These are phyloP conservation scores for Gonioctena quinquepunctata DNA, from an alignment of 1,140 invertebrate genomes.

Conservation along the genomic window DNA sequence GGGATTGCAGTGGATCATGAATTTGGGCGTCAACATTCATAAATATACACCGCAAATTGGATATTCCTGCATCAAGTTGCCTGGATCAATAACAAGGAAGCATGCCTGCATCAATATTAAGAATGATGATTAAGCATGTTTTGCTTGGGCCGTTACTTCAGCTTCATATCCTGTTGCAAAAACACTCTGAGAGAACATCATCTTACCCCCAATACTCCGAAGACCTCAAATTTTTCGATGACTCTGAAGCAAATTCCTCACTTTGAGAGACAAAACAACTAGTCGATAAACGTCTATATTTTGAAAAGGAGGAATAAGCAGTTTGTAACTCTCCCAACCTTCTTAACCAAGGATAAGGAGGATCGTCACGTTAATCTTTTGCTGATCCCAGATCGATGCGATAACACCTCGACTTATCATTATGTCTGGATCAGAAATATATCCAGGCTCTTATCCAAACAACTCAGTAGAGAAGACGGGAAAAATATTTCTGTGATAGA, in stretches of 20 bases:
- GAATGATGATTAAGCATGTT: slow-evolving; percentile 33
- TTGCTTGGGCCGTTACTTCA: slow-evolving; percentile 30
- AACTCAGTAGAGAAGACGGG: slow-evolving; percentile 19
- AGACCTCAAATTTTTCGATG: neutral
- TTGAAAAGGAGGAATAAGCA: slow-evolving; percentile 16
- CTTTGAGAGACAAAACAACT: slow-evolving; percentile 28
- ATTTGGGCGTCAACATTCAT: slow-evolving; percentile 23
- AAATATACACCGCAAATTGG: neutral
- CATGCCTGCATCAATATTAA: slow-evolving; percentile 23
- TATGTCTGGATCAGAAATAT: slow-evolving; percentile 34
- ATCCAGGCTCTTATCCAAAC: slow-evolving; percentile 23
- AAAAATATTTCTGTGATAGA: slow-evolving; percentile 37
- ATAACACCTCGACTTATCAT: neutral
- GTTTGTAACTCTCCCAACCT: neutral
- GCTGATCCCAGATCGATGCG: neutral
- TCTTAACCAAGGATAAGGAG: slow-evolving; percentile 1
- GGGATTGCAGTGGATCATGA: slow-evolving; percentile 11
- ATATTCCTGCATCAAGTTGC: neutral
- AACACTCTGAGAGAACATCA: neutral
- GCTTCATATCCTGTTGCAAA: slow-evolving; percentile 9
- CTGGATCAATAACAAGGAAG: neutral
- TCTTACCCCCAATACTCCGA: neutral
- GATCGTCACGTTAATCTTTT: slow-evolving; percentile 11
- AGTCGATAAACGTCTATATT: neutral
- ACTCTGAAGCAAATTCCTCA: slow-evolving; percentile 29